Evolutionary conservation across 2,797 vertebrate species (phyloP).

Genomic region (Philypnodon macrostomus): DNA sequence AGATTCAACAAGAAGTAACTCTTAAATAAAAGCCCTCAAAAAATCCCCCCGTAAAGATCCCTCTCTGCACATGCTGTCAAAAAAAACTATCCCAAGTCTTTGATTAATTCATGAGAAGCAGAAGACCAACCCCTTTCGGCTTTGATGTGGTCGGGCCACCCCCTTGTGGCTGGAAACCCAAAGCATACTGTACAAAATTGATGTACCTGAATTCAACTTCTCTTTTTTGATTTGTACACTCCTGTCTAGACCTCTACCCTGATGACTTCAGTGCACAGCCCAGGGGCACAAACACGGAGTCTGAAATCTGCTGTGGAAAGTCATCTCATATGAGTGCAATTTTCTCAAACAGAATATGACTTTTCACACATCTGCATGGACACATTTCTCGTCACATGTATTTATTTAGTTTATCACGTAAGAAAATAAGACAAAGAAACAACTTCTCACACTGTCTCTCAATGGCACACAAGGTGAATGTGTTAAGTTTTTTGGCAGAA

Average conservation of each 20-base stretch:
- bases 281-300: constrained; percentile 23
- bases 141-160: constrained; percentile 48
- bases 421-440: constrained; percentile 82
- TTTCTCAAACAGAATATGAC: neutral
- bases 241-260: neutral
- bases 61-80: neutral
- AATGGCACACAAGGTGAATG: constrained; percentile 82
- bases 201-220: constrained; percentile 17
- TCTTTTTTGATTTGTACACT: constrained; percentile 6
- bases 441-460: constrained; percentile 72
- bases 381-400: constrained; percentile 51
- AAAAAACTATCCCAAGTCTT: neutral
- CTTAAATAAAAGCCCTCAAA: neutral
- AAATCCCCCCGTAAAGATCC: neutral
- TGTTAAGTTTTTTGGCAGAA: constrained; percentile 71
- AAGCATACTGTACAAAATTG: constrained; percentile 14
- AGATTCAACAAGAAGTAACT: too few relatives aligned
- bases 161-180: constrained; percentile 54
- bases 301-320: too few relatives aligned
- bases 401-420: constrained; percentile 79
- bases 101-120: constrained; percentile 22
- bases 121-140: constrained; percentile 14
- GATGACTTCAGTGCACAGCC: constrained; percentile 8
- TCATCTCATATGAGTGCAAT: neutral
- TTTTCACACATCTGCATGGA: neutral